Percentiles rank a stretch among this genome's conserved stretches.
These are phyloP conservation scores for Drosophila tsacasi DNA, from an alignment of 1,140 invertebrate species.

Conservation along the genomic window DNA sequence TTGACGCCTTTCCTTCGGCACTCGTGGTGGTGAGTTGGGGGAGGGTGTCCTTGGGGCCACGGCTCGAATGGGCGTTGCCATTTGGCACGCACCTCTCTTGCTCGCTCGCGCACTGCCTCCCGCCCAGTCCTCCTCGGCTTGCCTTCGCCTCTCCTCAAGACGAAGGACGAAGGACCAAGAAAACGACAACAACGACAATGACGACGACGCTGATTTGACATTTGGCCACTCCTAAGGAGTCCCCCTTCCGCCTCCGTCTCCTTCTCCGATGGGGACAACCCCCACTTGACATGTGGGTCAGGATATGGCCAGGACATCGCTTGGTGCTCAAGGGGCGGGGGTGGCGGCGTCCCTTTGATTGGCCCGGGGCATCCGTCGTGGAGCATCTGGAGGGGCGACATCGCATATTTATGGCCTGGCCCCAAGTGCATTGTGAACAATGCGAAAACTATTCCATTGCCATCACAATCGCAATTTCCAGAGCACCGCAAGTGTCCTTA, in stretches of 20 bases:
- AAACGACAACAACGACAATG: conserved; percentile 7
- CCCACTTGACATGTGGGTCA: conserved; percentile 72
- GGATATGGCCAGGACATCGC: conserved; percentile 24
- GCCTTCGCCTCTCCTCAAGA: conserved; percentile 32
- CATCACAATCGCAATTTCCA: conserved; percentile 5
- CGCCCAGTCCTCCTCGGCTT: not conserved
- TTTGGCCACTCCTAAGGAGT: conserved; percentile 71
- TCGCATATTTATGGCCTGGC: conserved; percentile 39
- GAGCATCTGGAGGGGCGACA: not conserved
- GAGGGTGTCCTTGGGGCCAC: conserved; percentile 23
- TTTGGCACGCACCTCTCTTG: conserved; percentile 57
- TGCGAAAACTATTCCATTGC: conserved; percentile 16
- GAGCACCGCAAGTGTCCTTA: conserved; percentile 15
- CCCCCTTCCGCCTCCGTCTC: not conserved
- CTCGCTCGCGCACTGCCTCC: conserved; percentile 21
- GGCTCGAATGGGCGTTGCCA: conserved; percentile 66
- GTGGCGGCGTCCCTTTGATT: conserved; percentile 27
- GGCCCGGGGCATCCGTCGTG: conserved; percentile 26
- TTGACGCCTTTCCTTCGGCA: conserved; percentile 27
- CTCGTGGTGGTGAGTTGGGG: conserved; percentile 23
- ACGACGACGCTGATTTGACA: conserved; percentile 56
- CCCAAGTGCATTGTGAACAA: conserved; percentile 40
- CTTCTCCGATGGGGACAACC: not conserved
- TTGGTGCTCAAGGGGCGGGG: not conserved
- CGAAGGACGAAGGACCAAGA: conserved; percentile 38